A percentile compares a stretch with the other conserved stretches of the same genome.
phyloP scores from a whole-genome alignment of 1,140 invertebrate genomes.

The Drosophila ironensis region DNA sequence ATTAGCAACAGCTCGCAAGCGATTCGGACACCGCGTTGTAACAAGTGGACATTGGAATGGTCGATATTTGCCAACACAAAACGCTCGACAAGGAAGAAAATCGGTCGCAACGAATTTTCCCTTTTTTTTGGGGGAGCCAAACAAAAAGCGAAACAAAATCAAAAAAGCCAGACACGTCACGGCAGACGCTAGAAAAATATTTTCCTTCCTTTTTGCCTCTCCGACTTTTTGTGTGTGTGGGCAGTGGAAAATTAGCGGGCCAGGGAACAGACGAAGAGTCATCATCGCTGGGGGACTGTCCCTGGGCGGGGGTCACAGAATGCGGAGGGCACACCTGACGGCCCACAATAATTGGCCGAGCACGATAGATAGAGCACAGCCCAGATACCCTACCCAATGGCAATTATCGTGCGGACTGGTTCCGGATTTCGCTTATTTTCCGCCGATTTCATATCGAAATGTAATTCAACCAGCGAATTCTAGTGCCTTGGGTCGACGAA shows the following conservation, averaged over 20 bases:
- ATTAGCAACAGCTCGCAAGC: conserved; percentile 72
- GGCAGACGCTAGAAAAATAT: conserved; percentile 30
- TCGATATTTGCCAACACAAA: conserved; percentile 58
- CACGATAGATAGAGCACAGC: neutral
- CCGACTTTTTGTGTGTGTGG: conserved; percentile 42
- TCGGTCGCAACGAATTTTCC: conserved; percentile 31
- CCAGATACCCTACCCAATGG: neutral
- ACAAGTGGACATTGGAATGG: conserved; percentile 71
- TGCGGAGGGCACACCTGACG: conserved; percentile 56
- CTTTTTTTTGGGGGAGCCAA: conserved; percentile 23
- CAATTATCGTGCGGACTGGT: neutral
- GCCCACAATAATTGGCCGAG: conserved; percentile 32
- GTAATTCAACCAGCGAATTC: neutral
- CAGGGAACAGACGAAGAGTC: neutral
- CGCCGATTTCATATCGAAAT: conserved; percentile 1
- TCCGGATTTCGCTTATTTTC: neutral
- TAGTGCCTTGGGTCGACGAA: neutral
- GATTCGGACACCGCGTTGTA: conserved; percentile 70
- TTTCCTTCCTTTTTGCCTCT: neutral
- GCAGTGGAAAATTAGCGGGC: conserved; percentile 67
- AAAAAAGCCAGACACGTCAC: conserved; percentile 41
- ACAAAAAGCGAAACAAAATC: conserved; percentile 24
- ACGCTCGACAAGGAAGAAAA: conserved; percentile 19
- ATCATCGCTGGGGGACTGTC: conserved; percentile 11
- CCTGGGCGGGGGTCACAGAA: conserved; percentile 59